phyloP scores from a whole-genome alignment of 2,113 vertebrate species.

The Platysternon megacephalum region DNA sequence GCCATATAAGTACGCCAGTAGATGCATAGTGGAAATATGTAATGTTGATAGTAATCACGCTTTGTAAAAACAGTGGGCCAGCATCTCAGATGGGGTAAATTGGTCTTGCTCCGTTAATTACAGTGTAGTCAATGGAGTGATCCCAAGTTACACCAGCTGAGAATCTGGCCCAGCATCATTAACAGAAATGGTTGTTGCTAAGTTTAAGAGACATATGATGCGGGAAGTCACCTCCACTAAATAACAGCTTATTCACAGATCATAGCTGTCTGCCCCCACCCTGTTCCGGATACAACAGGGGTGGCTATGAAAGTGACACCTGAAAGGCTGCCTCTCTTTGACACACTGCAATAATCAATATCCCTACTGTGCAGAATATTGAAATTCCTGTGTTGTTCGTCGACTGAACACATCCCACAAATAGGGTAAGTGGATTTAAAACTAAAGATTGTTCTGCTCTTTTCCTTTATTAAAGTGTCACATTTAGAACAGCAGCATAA shows the following conservation, averaged over 20 bases:
- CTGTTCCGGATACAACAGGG: neutral
- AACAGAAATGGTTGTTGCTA: neutral
- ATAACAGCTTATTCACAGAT: neutral
- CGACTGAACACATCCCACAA: neutral
- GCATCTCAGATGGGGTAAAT: neutral
- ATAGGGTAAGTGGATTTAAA: neutral
- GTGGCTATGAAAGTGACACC: neutral
- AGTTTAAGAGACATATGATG: neutral
- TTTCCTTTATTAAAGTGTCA: neutral
- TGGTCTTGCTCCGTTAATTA: neutral
- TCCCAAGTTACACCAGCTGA: neutral
- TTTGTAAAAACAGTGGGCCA: neutral
- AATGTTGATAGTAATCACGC: conserved; percentile 1
- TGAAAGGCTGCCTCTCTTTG: neutral
- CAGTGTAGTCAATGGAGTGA: neutral
- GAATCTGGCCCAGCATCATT: accelerated
- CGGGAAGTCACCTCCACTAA: neutral
- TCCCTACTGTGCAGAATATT: neutral
- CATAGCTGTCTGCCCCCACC: neutral
- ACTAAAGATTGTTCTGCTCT: neutral
- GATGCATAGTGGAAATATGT: accelerated
- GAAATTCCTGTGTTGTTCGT: neutral
- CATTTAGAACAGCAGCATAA: neutral
- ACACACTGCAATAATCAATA: conserved; percentile 9
- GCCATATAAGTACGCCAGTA: neutral